These are phyloP conservation scores for Hoplias malabaricus DNA, from an alignment of 2,113 vertebrate species.

Conservation along the genomic window DNA sequence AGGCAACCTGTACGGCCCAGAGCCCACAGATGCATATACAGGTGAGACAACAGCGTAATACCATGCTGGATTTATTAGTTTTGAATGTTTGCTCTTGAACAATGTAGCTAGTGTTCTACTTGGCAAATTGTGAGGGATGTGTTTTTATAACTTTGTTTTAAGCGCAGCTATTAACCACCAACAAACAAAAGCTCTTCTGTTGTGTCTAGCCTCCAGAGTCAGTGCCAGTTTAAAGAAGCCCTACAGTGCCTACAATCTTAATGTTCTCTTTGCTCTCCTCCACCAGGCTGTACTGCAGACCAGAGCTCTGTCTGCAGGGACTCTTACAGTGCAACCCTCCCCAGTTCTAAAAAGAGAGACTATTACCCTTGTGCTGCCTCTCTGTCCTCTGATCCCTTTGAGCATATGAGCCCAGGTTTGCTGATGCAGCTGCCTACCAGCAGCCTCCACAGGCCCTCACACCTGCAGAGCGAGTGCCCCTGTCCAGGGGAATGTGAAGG, in stretches of 20 bases:
- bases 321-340: constrained; percentile 69
- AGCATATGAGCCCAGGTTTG: constrained; percentile 63
- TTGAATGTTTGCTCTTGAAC: neutral
- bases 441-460: constrained; percentile 58
- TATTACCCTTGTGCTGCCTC: constrained; percentile 64
- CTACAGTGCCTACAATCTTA: neutral
- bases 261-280: neutral
- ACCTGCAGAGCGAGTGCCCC: constrained; percentile 67
- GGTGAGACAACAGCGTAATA: constrained; percentile 54
- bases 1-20: constrained; percentile 75
- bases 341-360: constrained; percentile 76
- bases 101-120: too few species aligned
- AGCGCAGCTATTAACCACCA: neutral
- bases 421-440: constrained; percentile 65
- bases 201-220: neutral
- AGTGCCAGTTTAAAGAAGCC: neutral
- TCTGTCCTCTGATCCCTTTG: constrained; percentile 74
- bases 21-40: constrained; percentile 68
- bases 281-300: constrained; percentile 76
- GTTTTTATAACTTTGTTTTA: neutral
- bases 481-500: constrained; percentile 63
- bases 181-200: neutral
- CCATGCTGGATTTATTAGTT: neutral
- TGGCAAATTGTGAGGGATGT: neutral
- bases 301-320: constrained; percentile 71